Conservation (phyloP, 2,113 vertebrate species). For the Sus scrofa region T2T-Sscrofa CM000824.6:132309001-132309500, state of each 20-base stretch:
- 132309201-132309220: background rate
- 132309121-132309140: background rate
- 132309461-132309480: background rate
- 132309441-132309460: background rate
- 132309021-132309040: slow-evolving; percentile 27
- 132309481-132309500: background rate
- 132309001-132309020: background rate
- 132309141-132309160: slow-evolving; percentile 7
- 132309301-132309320: background rate
- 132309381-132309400: background rate
- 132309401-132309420: slow-evolving; percentile 9
- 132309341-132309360: background rate
- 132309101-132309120: background rate
- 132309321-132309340: background rate
- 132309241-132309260: background rate
- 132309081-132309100: background rate
- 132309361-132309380: background rate
- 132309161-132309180: background rate
- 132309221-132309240: background rate
- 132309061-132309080: slow-evolving; percentile 61
- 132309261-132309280: background rate
- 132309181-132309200: background rate
- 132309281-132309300: background rate
- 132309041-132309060: slow-evolving; percentile 55
- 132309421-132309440: background rate